These are phyloP conservation scores for Dromiciops gliroides DNA, from an alignment of 2,113 vertebrate species.

Conservation along the genomic window DNA sequence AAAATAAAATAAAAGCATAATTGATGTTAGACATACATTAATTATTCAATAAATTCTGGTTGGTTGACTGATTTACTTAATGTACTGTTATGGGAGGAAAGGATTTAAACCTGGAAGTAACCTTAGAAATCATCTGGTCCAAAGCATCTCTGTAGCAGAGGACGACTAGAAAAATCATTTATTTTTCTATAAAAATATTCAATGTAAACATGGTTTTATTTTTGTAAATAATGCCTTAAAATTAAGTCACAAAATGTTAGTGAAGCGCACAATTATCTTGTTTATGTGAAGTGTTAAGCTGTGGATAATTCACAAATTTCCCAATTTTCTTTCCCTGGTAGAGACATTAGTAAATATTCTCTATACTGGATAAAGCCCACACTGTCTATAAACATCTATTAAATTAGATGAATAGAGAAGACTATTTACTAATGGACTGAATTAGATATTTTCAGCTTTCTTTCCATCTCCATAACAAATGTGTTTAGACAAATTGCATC, in stretches of 20 bases:
- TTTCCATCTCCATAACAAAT: background rate
- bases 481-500: background rate
- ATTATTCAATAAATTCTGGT: background rate
- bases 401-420: background rate
- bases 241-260: conserved; percentile 6
- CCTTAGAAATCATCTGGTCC: background rate
- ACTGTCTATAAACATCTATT: background rate
- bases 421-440: background rate
- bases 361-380: background rate
- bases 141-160: background rate
- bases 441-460: background rate
- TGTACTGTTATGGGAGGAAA: background rate
- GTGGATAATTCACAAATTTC: background rate
- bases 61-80: too few species aligned
- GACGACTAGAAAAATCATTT: background rate
- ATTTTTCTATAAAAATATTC: background rate
- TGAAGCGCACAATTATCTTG: background rate
- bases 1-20: background rate
- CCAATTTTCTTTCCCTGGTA: background rate
- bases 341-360: background rate
- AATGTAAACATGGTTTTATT: background rate
- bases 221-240: background rate
- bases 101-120: background rate
- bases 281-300: conserved; percentile 25
- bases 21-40: background rate